Conservation (phyloP, 2,888 invertebrate genomes). For the Rhogogaster chlorosoma region DNA sequence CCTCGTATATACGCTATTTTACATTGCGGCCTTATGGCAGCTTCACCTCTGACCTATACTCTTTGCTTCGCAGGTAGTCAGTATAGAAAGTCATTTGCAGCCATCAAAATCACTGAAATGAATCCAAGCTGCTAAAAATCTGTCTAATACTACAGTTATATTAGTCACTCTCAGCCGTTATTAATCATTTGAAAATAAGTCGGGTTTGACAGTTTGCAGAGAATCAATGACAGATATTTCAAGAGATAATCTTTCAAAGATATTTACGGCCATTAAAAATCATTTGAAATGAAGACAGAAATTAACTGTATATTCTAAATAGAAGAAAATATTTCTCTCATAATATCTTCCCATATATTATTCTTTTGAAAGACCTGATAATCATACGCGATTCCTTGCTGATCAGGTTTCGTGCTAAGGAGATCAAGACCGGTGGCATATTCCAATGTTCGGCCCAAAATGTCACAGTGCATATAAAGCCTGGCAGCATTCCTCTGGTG, state of each 20-base stretch:
- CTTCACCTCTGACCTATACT: no score
- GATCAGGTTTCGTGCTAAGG: slow-evolving; percentile 71
- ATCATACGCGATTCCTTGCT: background rate
- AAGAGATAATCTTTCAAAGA: no score
- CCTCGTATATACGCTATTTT: no score
- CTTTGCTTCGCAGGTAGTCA: background rate
- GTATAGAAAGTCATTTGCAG: background rate
- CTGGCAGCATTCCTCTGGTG: slow-evolving; percentile 90
- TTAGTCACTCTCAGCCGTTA: background rate
- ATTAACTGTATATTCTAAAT: background rate
- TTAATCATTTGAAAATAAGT: no score
- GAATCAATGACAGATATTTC: no score
- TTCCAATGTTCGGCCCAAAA: slow-evolving; percentile 81
- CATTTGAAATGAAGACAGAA: background rate
- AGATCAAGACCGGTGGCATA: slow-evolving; percentile 79
- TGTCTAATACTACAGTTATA: background rate
- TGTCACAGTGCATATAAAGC: slow-evolving; percentile 87
- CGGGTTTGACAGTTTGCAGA: no score
- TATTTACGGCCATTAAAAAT: background rate
- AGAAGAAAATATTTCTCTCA: background rate
- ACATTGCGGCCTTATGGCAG: no score
- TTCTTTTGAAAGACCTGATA: background rate
- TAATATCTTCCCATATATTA: background rate
- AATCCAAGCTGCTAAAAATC: background rate
- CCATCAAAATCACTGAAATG: background rate